Evolutionary conservation across 2,797 vertebrate genomes (phyloP).

Genomic region (Passerculus sandwichensis): DNA sequence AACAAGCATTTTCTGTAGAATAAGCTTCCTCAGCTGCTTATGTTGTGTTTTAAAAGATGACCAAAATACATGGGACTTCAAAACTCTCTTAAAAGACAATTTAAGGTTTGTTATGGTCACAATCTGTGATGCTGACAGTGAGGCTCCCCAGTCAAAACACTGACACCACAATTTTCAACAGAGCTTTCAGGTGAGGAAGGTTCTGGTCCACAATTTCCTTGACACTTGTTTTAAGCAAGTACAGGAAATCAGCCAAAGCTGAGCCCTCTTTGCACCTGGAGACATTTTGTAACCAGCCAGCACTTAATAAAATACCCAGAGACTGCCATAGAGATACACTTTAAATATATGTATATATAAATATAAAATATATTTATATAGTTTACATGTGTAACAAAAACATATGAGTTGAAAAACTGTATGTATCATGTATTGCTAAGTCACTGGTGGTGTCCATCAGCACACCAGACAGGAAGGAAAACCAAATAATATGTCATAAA

Average conservation of each 20-base stretch:
- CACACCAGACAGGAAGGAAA: neutral
- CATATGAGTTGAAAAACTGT: neutral
- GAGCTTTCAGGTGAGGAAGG: neutral
- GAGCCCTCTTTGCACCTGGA: neutral
- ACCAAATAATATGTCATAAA: neutral
- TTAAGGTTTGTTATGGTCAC: neutral
- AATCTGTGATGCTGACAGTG: fast-evolving
- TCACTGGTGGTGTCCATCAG: neutral
- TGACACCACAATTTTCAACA: neutral
- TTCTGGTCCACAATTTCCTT: neutral
- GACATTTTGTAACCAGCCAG: neutral
- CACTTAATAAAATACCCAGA: neutral
- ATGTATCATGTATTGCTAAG: neutral
- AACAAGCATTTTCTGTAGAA: neutral
- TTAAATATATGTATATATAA: neutral
- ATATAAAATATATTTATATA: neutral
- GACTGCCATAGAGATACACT: neutral
- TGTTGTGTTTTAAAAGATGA: neutral
- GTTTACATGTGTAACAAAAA: neutral
- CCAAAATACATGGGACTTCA: neutral
- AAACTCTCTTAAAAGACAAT: neutral
- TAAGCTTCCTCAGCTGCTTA: neutral
- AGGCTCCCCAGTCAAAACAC: neutral
- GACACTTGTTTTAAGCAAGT: neutral
- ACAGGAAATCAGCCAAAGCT: neutral